These are phyloP conservation scores for Actinopyga echinites DNA, from an alignment of 53 echinoderm and acorn worm genomes.

Conservation along the genomic window DNA sequence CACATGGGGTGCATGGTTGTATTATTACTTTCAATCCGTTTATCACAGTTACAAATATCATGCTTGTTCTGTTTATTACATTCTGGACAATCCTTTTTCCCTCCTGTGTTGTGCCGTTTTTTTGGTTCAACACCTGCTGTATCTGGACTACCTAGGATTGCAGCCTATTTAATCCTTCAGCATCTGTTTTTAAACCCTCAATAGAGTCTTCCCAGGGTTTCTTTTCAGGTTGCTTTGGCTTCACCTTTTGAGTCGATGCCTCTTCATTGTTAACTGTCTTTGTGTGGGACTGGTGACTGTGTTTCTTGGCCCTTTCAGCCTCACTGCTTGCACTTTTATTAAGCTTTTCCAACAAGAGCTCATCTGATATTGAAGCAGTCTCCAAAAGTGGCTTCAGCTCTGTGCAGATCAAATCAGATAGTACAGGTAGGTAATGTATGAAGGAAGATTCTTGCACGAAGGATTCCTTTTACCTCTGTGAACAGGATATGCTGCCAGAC, in stretches of 20 bases:
- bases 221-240: too few species aligned
- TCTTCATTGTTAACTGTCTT: background rate
- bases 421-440: conserved; percentile 10
- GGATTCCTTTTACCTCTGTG: conserved; percentile 14
- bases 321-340: conserved; percentile 36
- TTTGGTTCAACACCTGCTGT: background rate
- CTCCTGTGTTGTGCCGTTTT: background rate
- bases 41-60: too few species aligned
- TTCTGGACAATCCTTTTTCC: conserved; percentile 16
- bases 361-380: background rate
- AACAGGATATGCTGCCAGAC: conserved; percentile 37
- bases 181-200: background rate
- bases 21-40: too few species aligned
- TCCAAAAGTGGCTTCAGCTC: conserved; percentile 13
- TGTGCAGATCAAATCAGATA: background rate
- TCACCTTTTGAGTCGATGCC: conserved; percentile 16
- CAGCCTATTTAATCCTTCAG: background rate
- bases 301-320: conserved; percentile 3
- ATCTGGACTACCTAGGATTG: background rate
- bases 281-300: background rate
- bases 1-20: too few species aligned
- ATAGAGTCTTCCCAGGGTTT: background rate
- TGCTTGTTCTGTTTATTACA: background rate
- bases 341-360: conserved; percentile 29
- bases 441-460: conserved; percentile 48